These are phyloP conservation scores for Chelon auratus DNA, from an alignment of 2,797 vertebrate species.

Conservation along the genomic window DNA sequence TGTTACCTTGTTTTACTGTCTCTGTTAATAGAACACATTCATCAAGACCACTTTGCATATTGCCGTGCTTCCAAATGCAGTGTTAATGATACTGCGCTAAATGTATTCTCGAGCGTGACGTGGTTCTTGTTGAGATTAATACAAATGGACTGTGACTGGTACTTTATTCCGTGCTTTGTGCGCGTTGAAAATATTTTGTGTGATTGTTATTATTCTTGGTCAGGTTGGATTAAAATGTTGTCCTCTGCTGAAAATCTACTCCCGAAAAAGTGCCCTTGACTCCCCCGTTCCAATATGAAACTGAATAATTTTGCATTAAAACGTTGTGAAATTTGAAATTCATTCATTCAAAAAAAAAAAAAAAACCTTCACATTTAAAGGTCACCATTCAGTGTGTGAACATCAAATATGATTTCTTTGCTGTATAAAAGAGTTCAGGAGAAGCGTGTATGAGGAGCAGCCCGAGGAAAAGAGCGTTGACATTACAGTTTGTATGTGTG, in stretches of 20 bases:
- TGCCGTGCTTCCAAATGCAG: constrained; percentile 39
- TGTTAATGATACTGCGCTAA: constrained; percentile 47
- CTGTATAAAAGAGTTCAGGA: constrained; percentile 18
- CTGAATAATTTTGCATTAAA: constrained; percentile 12
- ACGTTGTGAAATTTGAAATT: not conserved
- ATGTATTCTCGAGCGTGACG: constrained; percentile 31
- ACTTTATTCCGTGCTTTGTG: constrained; percentile 24
- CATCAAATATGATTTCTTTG: constrained; percentile 28
- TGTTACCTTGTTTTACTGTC: constrained; percentile 65
- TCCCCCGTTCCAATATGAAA: not conserved
- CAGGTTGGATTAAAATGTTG: constrained; percentile 10
- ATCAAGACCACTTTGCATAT: constrained; percentile 70
- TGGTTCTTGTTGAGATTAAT: constrained; percentile 37
- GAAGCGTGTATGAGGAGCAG: constrained; percentile 16
- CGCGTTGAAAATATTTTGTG: constrained; percentile 3
- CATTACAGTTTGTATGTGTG: constrained; percentile 35
- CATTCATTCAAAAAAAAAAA: no score
- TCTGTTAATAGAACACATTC: constrained; percentile 69
- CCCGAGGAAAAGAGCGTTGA: constrained; percentile 24
- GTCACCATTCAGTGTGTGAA: constrained; percentile 16
- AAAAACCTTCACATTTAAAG: constrained; percentile 14
- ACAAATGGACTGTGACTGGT: constrained; percentile 38
- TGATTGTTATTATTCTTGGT: constrained; percentile 27
- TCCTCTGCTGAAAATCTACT: constrained; percentile 16
- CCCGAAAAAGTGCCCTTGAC: constrained; percentile 25